phyloP scores from a whole-genome alignment of 2,888 invertebrate genomes.

The Oscheius sp. region DNA sequence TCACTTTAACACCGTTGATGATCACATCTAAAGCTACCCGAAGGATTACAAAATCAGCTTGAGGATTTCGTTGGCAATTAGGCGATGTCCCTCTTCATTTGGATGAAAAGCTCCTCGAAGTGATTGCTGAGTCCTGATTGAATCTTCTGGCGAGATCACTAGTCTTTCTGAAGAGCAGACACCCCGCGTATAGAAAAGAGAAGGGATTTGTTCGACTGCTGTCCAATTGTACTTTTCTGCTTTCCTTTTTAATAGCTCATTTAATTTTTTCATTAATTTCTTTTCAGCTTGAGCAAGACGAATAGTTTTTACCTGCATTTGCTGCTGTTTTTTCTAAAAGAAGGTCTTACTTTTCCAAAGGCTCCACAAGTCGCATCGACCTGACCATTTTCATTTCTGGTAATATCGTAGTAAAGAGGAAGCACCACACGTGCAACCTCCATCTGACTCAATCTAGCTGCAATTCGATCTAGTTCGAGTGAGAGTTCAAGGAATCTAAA shows the following conservation, averaged over 20 bases:
- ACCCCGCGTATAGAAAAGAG: conserved; percentile 52
- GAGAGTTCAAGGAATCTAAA: conserved; percentile 54
- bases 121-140: conserved; percentile 51
- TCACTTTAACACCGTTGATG: neutral
- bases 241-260: conserved; percentile 45
- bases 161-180: conserved; percentile 50
- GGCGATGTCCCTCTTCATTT: conserved; percentile 50
- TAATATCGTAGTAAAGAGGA: conserved; percentile 61
- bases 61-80: conserved; percentile 49
- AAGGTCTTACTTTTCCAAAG: conserved; percentile 39
- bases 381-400: conserved; percentile 56
- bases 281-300: conserved; percentile 50
- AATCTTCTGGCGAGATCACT: conserved; percentile 37
- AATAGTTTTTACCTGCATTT: conserved; percentile 37
- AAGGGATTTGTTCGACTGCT: conserved; percentile 43
- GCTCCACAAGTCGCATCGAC: conserved; percentile 58
- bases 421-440: conserved; percentile 44
- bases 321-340: too few species aligned
- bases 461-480: conserved; percentile 52
- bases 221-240: conserved; percentile 52
- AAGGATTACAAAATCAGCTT: neutral
- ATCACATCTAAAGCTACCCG: neutral
- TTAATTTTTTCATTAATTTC: conserved; percentile 50
- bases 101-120: conserved; percentile 62
- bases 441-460: conserved; percentile 32